Evolutionary conservation across 2,888 invertebrate genomes (phyloP), one percentile per base, ranked within the genome.

Genomic region (Thumatha senex): DNA sequence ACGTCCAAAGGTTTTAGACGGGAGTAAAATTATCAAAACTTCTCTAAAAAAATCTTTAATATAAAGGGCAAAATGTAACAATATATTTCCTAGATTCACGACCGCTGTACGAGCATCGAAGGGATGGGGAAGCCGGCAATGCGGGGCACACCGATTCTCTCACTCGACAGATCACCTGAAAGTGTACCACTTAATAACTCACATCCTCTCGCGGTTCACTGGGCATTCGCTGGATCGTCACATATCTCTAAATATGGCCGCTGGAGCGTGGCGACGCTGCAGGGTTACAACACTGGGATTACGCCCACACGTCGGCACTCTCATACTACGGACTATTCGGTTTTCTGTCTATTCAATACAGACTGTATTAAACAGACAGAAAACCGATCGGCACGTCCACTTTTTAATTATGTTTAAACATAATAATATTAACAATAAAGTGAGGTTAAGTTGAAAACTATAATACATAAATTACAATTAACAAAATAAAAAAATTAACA

Each of bases 101-200:
- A 41, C 56, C 40, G 35, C 40, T 63, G 67, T 43, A 38, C 34
- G 36, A 41, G 33, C 13, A 31, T 66, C 64, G 55, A 65, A 35
- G 24, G 33, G 48, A 35, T 18, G 39, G 48, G 59, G 58, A 58
- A 67, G 56, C 58, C 45, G 60, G 61, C 58, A 58, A 29, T 29
- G 24, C 24, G 61, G 58, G 58, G 79, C 77, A 74, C 72, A 75
- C 84, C 84, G 85, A 88, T 86, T 85, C 84, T 89, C 89, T 88
- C 91, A 90, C 88, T 88, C 87, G 87, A 88, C 84, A 86, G 90
- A 89, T 89, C 89, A 90, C 85, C 88, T 90, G 91, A 88, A 87
- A 86, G 86, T 88, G 87, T 87, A 88, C 86, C 86, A 89, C 88
- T 89, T 89, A 89, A 89, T 89, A 85, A 87, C 90, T 89, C 90